Percentiles rank a stretch among this genome's conserved stretches.
Conservation (phyloP, 1,140 invertebrate genomes). For the Drosophila ironensis region DNA sequence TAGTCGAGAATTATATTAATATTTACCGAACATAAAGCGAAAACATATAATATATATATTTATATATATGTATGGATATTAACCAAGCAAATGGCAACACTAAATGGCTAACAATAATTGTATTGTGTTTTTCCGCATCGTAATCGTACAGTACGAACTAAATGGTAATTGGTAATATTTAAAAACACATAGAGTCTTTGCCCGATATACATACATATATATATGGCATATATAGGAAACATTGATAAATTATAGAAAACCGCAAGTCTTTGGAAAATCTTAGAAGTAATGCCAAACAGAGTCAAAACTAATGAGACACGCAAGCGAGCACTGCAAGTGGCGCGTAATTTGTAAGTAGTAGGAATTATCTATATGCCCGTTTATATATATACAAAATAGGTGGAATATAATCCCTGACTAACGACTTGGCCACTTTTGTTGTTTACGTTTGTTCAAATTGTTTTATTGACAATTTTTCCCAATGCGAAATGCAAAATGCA, state of each 20-base stretch:
- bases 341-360: constrained; percentile 59
- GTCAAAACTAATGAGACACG: no score
- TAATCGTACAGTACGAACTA: no score
- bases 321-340: constrained; percentile 61
- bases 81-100: no score
- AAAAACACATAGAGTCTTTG: not conserved
- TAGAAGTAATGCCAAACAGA: constrained; percentile 7
- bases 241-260: constrained; percentile 12
- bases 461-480: constrained; percentile 73
- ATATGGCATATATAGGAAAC: not conserved
- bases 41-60: constrained; percentile 7
- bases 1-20: constrained; percentile 15
- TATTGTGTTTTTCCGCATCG: not conserved
- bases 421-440: constrained; percentile 55
- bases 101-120: no score
- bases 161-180: no score
- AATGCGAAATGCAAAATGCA: not conserved
- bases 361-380: constrained; percentile 57
- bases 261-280: constrained; percentile 14
- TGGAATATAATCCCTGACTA: constrained; percentile 36
- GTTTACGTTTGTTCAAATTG: constrained; percentile 67
- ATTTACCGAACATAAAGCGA: no score
- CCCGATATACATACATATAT: not conserved
- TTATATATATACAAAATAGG: constrained; percentile 3
- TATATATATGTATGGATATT: constrained; percentile 13